Conservation (phyloP, 2,888 invertebrate species). For the Campoplex capitator region DNA sequence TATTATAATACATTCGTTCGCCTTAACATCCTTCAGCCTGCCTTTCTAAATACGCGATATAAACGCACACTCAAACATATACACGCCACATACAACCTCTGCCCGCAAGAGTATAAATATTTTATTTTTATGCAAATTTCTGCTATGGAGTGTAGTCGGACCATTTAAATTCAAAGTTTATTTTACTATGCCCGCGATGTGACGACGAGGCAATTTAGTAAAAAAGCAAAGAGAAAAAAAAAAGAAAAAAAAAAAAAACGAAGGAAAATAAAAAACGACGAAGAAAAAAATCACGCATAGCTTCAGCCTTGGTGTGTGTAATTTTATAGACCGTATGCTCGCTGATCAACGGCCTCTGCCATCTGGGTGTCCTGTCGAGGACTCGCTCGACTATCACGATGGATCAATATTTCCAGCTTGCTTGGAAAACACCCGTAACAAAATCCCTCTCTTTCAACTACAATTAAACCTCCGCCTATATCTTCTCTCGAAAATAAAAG, state of each 20-base stretch:
- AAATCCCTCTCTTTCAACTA: neutral
- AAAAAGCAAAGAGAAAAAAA: neutral
- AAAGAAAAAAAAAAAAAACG: neutral
- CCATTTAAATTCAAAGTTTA: slow-evolving; percentile 53
- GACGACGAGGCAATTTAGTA: slow-evolving; percentile 43
- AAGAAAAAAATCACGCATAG: slow-evolving; percentile 18
- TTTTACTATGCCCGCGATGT: slow-evolving; percentile 31
- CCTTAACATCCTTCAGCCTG: slow-evolving; percentile 27
- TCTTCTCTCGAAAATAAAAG: neutral
- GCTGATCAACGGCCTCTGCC: slow-evolving; percentile 58
- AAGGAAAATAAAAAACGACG: neutral
- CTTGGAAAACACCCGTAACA: slow-evolving; percentile 9
- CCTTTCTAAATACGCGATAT: slow-evolving; percentile 51
- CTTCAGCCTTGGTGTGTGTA: slow-evolving; percentile 29
- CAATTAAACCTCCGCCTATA: neutral
- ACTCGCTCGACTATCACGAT: slow-evolving; percentile 39
- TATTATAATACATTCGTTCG: slow-evolving; percentile 53
- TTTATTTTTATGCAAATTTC: slow-evolving; percentile 46
- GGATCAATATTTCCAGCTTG: slow-evolving; percentile 67
- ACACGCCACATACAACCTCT: slow-evolving; percentile 16
- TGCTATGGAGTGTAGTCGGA: slow-evolving; percentile 41
- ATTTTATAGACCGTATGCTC: slow-evolving; percentile 30
- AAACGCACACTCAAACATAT: slow-evolving; percentile 3
- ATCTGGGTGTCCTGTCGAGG: slow-evolving; percentile 61
- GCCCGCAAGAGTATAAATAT: neutral